These are phyloP conservation scores for Digitonthophagus gazella DNA, from an alignment of 2,888 invertebrate species.

Conservation along the genomic window DNA sequence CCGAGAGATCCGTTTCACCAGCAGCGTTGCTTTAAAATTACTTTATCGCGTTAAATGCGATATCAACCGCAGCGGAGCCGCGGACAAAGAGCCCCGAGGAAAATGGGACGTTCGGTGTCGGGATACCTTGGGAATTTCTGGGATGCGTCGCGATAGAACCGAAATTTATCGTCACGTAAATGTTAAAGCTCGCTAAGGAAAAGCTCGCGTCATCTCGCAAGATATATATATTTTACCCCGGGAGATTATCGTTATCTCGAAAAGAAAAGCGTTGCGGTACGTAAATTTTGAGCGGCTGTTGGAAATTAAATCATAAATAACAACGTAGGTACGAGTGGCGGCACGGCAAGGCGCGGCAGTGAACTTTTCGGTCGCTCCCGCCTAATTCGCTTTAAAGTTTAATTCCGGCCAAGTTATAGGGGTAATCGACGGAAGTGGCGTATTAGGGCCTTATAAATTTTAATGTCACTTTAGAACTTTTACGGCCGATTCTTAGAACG, in stretches of 20 bases:
- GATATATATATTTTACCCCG: too few relatives aligned
- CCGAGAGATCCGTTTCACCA: not conserved
- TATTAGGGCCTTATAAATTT: not conserved
- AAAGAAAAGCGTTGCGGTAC: too few relatives aligned
- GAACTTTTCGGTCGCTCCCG: not conserved
- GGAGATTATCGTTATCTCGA: not conserved
- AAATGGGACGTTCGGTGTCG: not conserved
- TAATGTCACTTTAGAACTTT: not conserved
- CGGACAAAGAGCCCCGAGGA: not conserved
- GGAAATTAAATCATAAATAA: too few relatives aligned
- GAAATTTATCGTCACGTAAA: not conserved
- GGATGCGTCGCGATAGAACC: not conserved
- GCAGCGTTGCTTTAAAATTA: not conserved
- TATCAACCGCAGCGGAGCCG: not conserved
- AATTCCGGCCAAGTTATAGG: not conserved
- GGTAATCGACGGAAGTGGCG: not conserved
- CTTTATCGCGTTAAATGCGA: not conserved
- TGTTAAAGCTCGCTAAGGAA: slow-evolving; percentile 1
- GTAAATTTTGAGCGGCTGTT: too few relatives aligned
- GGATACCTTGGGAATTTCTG: not conserved
- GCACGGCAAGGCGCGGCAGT: too few relatives aligned
- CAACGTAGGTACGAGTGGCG: too few relatives aligned
- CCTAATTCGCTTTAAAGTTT: not conserved
- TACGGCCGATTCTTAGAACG: not conserved
- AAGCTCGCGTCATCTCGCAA: too few relatives aligned